Evolutionary conservation across 2,113 vertebrate genomes (phyloP), one percentile per base, ranked within the genome.

Genomic region (Lepus europaeus): DNA sequence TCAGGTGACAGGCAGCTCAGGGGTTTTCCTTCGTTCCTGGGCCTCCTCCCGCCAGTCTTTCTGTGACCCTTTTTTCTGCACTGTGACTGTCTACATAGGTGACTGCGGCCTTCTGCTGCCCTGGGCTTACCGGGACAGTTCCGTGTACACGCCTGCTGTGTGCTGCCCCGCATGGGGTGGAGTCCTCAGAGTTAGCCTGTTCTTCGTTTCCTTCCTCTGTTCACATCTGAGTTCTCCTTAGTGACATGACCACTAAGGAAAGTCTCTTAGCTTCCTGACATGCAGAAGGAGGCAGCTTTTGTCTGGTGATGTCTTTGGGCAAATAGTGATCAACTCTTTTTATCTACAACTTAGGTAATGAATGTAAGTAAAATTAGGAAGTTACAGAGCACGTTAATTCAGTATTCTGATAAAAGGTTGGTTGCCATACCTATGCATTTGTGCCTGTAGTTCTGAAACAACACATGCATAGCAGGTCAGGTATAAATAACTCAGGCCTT

Each of bases 291-390:
- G 31, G 39, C 56, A 87, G 7, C 2, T 87, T 82, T 77, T 83
- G 45, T 90, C 45, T 85, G 3, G 86, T 51, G 64, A 77, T 95
- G n/a, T 45, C 90, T 91, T 95, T 69, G 23, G 53, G 23, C 92
- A 56, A 88, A 39, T 93, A 56, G 23, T 81, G 31, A 39, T 61
- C 59, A 69, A 16, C 14, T 78, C 8, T 69, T 94, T 95, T 89
- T 39, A 49, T 8, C 20, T 88, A 19, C 64, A 91, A 76, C 20
- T 51, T 82, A 45, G 23, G 9, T 59, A 17, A 20, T 59, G 17
- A 11, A 16, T 59, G 19, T 59, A 59, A 59, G 56, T 59, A 87
- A 89, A 92, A 79, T 59, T 74, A 87, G 6, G 11, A 73, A 64
- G 12, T 94, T 70, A 70, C 25, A 56, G 12, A 78, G 51, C 12